Percentiles rank a stretch among this genome's conserved stretches.
Conservation (phyloP, 2,113 vertebrate species). For the Parotia lawesii region DNA sequence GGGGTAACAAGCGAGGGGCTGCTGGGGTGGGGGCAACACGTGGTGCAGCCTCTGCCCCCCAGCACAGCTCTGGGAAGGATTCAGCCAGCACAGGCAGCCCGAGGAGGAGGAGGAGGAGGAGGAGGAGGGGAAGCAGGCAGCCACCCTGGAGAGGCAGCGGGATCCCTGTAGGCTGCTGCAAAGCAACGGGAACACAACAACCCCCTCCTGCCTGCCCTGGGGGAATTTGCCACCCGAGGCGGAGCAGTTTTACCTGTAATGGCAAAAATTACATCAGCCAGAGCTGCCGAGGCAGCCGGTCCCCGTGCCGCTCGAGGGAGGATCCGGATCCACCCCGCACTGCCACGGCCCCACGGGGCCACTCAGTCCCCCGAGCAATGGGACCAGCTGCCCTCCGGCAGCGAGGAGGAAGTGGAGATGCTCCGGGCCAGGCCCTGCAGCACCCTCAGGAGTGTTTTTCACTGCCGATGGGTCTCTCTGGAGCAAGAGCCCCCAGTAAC, state of each 20-base stretch:
- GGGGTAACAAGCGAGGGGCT: not conserved
- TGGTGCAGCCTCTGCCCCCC: not conserved
- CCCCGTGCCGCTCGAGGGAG: rapidly evolving
- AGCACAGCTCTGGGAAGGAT: not conserved
- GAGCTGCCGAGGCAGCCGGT: not conserved
- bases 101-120: not conserved
- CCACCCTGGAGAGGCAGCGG: not conserved
- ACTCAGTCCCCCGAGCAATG: rapidly evolving
- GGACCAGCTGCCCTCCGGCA: not conserved
- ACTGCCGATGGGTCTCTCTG: not conserved
- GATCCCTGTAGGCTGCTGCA: not conserved
- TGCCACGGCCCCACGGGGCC: not conserved
- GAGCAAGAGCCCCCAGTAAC: not conserved
- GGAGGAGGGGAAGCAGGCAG: not conserved
- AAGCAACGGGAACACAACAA: conserved; percentile 15
- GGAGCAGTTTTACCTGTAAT: not conserved
- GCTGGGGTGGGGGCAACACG: not conserved
- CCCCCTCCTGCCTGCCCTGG: not conserved
- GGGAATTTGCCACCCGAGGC: not conserved
- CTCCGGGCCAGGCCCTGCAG: not conserved
- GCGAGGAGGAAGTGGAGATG: not conserved
- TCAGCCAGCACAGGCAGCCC: not conserved
- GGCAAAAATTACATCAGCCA: conserved; percentile 51
- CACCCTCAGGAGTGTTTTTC: not conserved
- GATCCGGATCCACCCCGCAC: not conserved